Evolutionary conservation across 2,797 vertebrate genomes (phyloP).

Genomic region (Hemibagrus guttatus): DNA sequence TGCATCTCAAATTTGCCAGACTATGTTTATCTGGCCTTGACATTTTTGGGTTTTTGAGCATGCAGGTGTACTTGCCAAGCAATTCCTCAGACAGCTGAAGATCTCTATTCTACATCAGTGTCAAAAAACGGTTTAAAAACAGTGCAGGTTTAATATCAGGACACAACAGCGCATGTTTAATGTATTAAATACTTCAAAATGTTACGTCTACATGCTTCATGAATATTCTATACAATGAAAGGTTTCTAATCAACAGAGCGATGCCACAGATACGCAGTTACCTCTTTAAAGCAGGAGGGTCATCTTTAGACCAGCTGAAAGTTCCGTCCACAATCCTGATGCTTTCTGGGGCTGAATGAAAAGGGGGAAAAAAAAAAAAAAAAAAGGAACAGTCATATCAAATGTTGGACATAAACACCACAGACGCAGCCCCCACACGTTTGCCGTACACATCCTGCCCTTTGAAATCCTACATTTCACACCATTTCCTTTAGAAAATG

Average conservation of each 20-base stretch:
- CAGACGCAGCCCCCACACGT: neutral
- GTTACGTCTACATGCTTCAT: neutral
- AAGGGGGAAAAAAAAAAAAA: neutral
- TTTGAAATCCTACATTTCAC: neutral
- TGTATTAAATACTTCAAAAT: too few species aligned
- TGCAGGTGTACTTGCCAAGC: conserved; percentile 50
- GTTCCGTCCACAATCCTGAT: conserved; percentile 82
- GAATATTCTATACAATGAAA: neutral
- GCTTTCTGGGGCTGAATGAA: conserved; percentile 73
- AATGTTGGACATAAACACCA: conserved; percentile 5
- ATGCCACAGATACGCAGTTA: conserved; percentile 56
- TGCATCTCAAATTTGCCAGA: conserved; percentile 3
- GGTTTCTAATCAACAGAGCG: neutral
- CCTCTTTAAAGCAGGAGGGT: conserved; percentile 82
- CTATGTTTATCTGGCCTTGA: neutral
- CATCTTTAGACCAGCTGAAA: conserved; percentile 88
- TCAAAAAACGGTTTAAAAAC: neutral
- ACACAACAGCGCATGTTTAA: neutral
- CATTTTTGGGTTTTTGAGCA: conserved; percentile 9
- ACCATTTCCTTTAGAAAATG: neutral
- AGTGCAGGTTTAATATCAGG: neutral
- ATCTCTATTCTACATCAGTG: conserved; percentile 24
- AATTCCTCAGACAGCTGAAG: conserved; percentile 25
- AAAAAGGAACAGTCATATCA: conserved; percentile 13
- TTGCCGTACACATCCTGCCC: neutral